Evolutionary conservation across 2,888 invertebrate genomes (phyloP), one percentile per base, ranked within the genome.

Genomic region (Tetrapedia diversipes): DNA sequence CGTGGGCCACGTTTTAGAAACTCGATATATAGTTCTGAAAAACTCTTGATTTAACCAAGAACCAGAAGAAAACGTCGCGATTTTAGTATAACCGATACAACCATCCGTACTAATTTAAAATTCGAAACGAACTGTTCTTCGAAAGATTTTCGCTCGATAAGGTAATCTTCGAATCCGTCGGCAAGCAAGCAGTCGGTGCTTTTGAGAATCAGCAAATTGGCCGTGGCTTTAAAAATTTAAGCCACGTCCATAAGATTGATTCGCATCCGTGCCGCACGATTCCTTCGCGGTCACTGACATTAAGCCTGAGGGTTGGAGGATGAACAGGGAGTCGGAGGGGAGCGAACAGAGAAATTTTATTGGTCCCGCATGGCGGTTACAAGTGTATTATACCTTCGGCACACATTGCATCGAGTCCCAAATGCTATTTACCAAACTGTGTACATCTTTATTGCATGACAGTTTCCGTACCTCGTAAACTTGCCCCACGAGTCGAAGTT

Each of bases 361-460:
- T 54, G 63, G 77, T 32, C 72, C 72, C 37, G 53, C 65, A 61
- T 56, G 37, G 19, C 59, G 70, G 66, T 66, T 66, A 67, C 76
- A 56, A 57, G 67, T 63, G 71, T 68, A 77, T 79, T 79, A 63
- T 66, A 56, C 66, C 64, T 67, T 77, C 61, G 69, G 43, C 56
- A 39, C 45, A 65, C 57, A 64, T 39, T 47, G 71, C 66, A 54
- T 80, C 68, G 80, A 84, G 82, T 84, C 75, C 68, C 70, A 74
- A 82, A 77, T 66, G 68, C 65, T 75, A 81, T 81, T 84, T 82
- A 69, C 74, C 72, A 68, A 82, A 81, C 67, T 65, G 77, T 65
- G 77, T 73, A 79, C 70, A 77, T 84, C 84, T 84, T 84, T 84
- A 84, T 82, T 81, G 80, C 81, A 84, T 74, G 84, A 76, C 79